Conservation (phyloP, 2,113 vertebrate species). For the Aldabrachelys gigantea region DNA sequence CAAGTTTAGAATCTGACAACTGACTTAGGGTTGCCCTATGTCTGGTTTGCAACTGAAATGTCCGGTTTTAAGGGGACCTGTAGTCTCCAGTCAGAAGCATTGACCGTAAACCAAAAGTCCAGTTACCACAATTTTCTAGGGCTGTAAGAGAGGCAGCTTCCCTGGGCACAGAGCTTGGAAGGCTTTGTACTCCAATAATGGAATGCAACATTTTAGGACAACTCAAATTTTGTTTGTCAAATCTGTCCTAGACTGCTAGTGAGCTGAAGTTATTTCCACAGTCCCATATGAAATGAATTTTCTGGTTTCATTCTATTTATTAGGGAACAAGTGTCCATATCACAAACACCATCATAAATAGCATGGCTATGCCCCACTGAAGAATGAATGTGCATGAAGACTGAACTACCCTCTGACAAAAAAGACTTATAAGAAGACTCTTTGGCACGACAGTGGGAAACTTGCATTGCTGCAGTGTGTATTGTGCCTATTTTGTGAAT, state of each 20-base stretch:
- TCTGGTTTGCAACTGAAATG: too few relatives aligned
- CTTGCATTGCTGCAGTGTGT: background rate
- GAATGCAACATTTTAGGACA: background rate
- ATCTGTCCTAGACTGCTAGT: background rate
- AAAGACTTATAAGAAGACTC: background rate
- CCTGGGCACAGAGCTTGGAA: background rate
- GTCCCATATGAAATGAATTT: background rate
- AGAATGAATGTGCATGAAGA: background rate
- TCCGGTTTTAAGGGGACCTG: too few relatives aligned
- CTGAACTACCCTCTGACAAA: background rate
- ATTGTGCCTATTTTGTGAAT: background rate
- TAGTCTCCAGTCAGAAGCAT: too few relatives aligned
- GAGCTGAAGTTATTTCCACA: background rate
- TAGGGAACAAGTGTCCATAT: background rate
- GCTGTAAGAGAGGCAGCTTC: too few relatives aligned
- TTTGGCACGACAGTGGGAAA: background rate
- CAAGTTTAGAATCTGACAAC: background rate
- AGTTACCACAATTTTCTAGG: too few relatives aligned
- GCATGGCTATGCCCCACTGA: background rate
- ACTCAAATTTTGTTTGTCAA: background rate
- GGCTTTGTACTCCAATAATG: background rate
- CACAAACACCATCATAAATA: background rate
- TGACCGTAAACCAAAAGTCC: too few relatives aligned
- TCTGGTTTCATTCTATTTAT: background rate
- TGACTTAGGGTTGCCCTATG: too few relatives aligned